Conservation (phyloP, 2,888 invertebrate species). For the Chloroclystis v-ata region DNA sequence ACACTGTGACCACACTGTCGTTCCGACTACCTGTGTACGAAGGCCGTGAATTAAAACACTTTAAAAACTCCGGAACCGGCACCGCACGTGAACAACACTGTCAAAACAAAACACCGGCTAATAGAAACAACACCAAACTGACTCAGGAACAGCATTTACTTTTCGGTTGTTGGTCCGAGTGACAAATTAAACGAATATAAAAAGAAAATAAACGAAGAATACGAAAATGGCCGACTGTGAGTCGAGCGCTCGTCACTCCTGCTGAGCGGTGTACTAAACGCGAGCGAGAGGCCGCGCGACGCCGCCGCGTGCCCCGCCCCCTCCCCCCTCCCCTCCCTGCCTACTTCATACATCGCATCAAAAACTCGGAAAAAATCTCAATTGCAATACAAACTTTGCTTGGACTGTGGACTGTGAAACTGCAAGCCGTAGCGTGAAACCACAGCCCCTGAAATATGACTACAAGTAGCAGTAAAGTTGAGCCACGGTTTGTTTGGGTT, state of each 20-base stretch:
- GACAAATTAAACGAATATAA: constrained; percentile 76
- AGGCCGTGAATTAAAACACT: constrained; percentile 72
- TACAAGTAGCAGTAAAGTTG: constrained; percentile 17
- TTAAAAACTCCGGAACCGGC: constrained; percentile 73
- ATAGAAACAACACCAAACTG: constrained; percentile 53
- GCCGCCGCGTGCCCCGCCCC: constrained; percentile 55
- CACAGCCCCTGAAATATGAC: constrained; percentile 25
- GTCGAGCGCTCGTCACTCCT: constrained; percentile 77
- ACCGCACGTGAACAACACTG: constrained; percentile 74
- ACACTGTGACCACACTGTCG: constrained; percentile 49
- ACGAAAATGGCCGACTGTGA: constrained; percentile 72
- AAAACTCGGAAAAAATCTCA: constrained; percentile 60
- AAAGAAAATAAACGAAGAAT: constrained; percentile 78
- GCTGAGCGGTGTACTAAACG: constrained; percentile 78
- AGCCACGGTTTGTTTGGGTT: constrained; percentile 38
- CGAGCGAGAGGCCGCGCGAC: constrained; percentile 63
- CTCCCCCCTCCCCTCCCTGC: constrained; percentile 60
- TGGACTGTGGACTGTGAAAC: constrained; percentile 19
- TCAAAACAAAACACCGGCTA: constrained; percentile 63
- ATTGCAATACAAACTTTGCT: constrained; percentile 43
- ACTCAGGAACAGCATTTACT: constrained; percentile 53
- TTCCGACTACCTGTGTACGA: constrained; percentile 65
- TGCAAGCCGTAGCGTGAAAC: constrained; percentile 11
- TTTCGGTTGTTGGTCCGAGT: constrained; percentile 53
- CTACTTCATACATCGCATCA: constrained; percentile 58